These are phyloP conservation scores for Drosophila vallismaia DNA, from an alignment of 2,888 invertebrate genomes.

Conservation along the genomic window DNA sequence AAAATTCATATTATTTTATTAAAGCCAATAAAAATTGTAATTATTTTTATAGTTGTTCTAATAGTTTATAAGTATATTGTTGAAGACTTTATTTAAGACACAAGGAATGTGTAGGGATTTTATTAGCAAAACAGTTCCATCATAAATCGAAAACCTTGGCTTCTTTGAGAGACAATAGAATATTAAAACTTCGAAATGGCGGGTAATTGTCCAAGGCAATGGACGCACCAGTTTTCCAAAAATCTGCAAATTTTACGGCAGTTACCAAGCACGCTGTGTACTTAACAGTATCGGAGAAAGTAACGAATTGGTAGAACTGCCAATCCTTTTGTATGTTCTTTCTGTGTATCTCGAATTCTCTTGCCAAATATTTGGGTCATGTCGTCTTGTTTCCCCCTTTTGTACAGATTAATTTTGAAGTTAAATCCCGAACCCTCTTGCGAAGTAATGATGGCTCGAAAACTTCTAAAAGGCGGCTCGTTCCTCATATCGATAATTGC, in stretches of 20 bases:
- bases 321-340: too few species aligned
- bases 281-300: too few species aligned
- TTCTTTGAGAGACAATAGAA: neutral
- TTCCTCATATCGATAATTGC: neutral
- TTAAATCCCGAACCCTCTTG: neutral
- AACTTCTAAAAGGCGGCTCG: neutral
- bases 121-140: neutral
- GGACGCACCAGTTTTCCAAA: neutral
- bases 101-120: too few species aligned
- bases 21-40: too few species aligned
- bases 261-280: too few species aligned
- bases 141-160: neutral
- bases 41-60: too few species aligned
- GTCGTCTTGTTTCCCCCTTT: neutral
- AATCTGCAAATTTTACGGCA: too few species aligned
- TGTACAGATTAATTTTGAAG: neutral
- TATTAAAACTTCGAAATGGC: neutral
- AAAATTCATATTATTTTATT: too few species aligned
- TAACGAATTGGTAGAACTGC: too few species aligned
- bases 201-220: neutral
- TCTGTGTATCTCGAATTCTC: neutral
- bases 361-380: neutral
- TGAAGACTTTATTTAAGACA: too few species aligned
- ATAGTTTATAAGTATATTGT: too few species aligned
- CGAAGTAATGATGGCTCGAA: neutral